Evolutionary conservation across 2,888 invertebrate genomes (phyloP).

Genomic region (Archaeoteleia sp.): DNA sequence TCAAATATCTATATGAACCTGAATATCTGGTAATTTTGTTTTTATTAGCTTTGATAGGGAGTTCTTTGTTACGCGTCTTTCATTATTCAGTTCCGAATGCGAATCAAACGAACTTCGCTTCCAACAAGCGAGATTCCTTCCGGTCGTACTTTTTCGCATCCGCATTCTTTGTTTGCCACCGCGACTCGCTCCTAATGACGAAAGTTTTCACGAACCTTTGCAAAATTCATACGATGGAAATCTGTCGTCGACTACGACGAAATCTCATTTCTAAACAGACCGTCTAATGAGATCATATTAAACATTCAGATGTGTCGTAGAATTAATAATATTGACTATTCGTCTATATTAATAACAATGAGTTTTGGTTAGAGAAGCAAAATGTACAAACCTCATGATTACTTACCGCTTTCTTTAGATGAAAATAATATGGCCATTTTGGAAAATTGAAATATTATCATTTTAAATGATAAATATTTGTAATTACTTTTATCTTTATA

Average conservation of each 20-base stretch:
- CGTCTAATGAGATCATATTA: conserved; percentile 42
- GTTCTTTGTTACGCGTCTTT: conserved; percentile 24
- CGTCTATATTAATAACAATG: too few relatives aligned
- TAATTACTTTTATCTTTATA: too few relatives aligned
- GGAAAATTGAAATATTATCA: too few relatives aligned
- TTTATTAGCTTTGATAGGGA: conserved; percentile 17
- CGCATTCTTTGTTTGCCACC: conserved; percentile 49
- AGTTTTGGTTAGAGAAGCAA: too few relatives aligned
- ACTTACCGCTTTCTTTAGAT: too few relatives aligned
- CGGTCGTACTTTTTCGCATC: conserved; percentile 25
- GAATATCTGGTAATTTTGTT: conserved; percentile 13
- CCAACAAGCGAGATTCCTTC: conserved; percentile 26
- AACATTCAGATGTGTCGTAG: conserved; percentile 27
- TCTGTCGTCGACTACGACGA: too few relatives aligned
- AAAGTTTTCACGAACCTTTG: conserved; percentile 49
- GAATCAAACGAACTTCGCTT: conserved; percentile 35
- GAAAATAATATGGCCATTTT: too few relatives aligned
- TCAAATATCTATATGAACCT: neutral
- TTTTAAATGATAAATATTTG: too few relatives aligned
- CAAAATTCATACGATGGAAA: conserved; percentile 51
- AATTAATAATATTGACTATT: conserved; percentile 5
- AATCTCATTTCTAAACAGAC: conserved; percentile 14
- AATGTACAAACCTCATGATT: too few relatives aligned
- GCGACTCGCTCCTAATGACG: conserved; percentile 43
- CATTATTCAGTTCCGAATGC: conserved; percentile 41